Evolutionary conservation across 2,797 vertebrate genomes (phyloP).

Genomic region (Rhodeus uyekii): DNA sequence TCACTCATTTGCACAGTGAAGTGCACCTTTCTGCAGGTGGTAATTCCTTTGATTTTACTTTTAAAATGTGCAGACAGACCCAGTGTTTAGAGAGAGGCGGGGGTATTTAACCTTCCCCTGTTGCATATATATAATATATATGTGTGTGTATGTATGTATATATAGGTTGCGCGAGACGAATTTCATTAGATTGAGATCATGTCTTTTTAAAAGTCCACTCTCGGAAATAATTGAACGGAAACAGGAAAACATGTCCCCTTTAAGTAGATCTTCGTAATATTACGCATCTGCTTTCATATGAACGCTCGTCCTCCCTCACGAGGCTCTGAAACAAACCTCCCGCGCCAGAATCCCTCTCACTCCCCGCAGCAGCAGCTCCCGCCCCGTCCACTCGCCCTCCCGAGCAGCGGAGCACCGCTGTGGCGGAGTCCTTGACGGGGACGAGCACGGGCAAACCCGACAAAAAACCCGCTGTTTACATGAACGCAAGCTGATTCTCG

Average conservation of each 20-base stretch:
- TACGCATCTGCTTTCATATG: slow-evolving; percentile 62
- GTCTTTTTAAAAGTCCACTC: too few species aligned
- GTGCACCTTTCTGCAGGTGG: neutral
- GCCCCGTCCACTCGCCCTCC: slow-evolving; percentile 54
- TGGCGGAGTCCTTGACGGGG: slow-evolving; percentile 61
- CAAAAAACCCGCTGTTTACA: slow-evolving; percentile 29
- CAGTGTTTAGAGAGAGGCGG: neutral
- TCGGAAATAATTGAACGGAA: neutral
- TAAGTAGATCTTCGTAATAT: slow-evolving; percentile 65
- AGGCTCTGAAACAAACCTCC: slow-evolving; percentile 46
- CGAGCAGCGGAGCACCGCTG: slow-evolving; percentile 60
- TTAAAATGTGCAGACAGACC: neutral
- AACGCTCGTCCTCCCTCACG: slow-evolving; percentile 22
- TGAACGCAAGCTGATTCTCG: slow-evolving; percentile 49
- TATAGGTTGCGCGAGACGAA: too few species aligned
- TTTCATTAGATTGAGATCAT: too few species aligned
- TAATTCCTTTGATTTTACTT: neutral
- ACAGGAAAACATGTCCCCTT: slow-evolving; percentile 57
- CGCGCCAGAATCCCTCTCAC: slow-evolving; percentile 38
- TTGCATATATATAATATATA: too few species aligned
- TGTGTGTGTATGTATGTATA: too few species aligned
- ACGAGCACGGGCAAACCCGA: slow-evolving; percentile 45
- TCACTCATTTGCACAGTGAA: neutral
- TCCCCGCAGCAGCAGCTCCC: neutral
- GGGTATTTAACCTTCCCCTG: too few species aligned